Percentiles rank a stretch among this genome's conserved stretches.
phyloP scores from a whole-genome alignment of 2,888 invertebrate genomes.

The Synanthedon myopaeformis region DNA sequence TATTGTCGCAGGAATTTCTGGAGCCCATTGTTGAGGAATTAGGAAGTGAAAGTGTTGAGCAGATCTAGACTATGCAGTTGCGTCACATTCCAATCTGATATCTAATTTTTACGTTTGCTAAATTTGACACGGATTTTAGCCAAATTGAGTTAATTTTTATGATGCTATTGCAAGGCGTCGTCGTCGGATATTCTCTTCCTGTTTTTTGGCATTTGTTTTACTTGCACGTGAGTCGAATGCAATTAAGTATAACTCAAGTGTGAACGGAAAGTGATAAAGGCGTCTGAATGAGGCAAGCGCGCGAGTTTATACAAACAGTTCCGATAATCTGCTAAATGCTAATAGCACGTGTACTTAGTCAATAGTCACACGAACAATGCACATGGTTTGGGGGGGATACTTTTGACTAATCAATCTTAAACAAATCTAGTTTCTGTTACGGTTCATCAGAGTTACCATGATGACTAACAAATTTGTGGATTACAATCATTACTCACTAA shows the following conservation, averaged over 20 bases:
- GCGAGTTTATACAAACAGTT: not conserved
- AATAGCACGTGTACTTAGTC: too few relatives aligned
- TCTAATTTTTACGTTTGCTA: constrained; percentile 3
- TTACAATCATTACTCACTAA: too few relatives aligned
- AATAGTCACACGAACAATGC: too few relatives aligned
- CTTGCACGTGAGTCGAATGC: constrained; percentile 4
- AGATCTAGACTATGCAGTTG: constrained; percentile 3
- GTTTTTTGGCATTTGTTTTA: constrained; percentile 6
- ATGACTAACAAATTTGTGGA: too few relatives aligned
- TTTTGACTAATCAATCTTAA: too few relatives aligned
- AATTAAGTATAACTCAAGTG: not conserved
- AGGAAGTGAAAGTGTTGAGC: constrained; percentile 12
- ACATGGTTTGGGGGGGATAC: too few relatives aligned
- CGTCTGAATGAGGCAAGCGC: not conserved
- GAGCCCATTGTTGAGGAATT: constrained; percentile 7
- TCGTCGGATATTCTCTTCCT: constrained; percentile 2
- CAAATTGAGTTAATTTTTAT: too few relatives aligned
- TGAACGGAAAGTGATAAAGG: not conserved
- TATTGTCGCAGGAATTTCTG: constrained; percentile 1
- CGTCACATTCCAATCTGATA: constrained; percentile 9
- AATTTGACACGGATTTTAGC: not conserved
- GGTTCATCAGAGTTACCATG: too few relatives aligned
- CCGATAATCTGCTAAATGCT: too few relatives aligned
- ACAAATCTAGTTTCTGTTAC: too few relatives aligned
- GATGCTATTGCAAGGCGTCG: not conserved